Evolutionary conservation across 2,797 vertebrate genomes (phyloP).

Genomic region (Amblyraja radiata): DNA sequence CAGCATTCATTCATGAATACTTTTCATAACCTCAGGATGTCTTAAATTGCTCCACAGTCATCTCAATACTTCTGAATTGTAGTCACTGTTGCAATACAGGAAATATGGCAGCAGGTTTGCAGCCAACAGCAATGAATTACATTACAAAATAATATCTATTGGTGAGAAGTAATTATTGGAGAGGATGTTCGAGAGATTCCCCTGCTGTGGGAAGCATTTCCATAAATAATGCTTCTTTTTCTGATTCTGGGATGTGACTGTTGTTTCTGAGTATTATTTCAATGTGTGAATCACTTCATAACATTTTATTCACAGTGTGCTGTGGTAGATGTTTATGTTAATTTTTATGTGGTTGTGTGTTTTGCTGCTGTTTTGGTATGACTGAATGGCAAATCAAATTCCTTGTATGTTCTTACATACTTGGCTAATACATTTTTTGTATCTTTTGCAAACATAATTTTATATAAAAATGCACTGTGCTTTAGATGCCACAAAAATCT

Average conservation of each 20-base stretch:
- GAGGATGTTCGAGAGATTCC: background rate
- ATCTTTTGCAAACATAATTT: background rate
- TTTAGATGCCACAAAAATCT: too few relatives aligned
- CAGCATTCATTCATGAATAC: background rate
- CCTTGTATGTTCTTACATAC: too few relatives aligned
- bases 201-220: background rate
- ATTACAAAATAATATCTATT: background rate
- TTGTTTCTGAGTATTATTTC: background rate
- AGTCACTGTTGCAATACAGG: background rate
- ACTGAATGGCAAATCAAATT: too few relatives aligned
- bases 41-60: background rate
- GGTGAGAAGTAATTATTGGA: background rate
- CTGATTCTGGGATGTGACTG: background rate
- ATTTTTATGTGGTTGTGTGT: too few relatives aligned
- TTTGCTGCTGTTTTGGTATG: too few relatives aligned
- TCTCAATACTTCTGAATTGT: background rate
- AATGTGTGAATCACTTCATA: background rate
- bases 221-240: background rate
- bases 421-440: too few relatives aligned
- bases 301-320: background rate
- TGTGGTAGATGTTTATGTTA: too few relatives aligned
- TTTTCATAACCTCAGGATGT: background rate
- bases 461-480: background rate
- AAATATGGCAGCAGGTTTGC: background rate
- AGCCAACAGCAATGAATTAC: background rate